phyloP scores from a whole-genome alignment of 2,113 vertebrate species.

The Ornithorhynchus anatinus region DNA sequence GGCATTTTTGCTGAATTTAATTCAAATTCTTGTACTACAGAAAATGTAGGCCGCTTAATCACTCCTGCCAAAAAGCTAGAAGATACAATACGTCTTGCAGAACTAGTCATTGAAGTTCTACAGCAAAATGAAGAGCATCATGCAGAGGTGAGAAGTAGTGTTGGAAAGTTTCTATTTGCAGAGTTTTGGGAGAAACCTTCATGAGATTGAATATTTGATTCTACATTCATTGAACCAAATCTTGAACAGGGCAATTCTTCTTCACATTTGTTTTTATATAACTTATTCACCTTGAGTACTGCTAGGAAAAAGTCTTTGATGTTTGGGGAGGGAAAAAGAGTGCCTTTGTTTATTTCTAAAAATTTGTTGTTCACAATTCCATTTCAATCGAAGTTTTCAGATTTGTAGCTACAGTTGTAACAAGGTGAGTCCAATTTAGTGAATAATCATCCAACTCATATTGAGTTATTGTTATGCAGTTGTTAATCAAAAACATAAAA shows the following conservation, averaged over 20 bases:
- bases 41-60: constrained; percentile 97
- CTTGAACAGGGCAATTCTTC: neutral
- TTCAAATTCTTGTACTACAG: constrained; percentile 88
- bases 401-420: constrained; percentile 22
- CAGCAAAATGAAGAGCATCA: constrained; percentile 99
- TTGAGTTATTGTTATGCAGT: neutral
- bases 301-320: neutral
- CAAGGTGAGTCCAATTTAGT: constrained; percentile 5
- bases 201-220: neutral
- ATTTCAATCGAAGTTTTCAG: constrained; percentile 30
- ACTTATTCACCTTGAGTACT: neutral
- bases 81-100: constrained; percentile 95
- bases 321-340: constrained; percentile 2
- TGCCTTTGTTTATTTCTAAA: neutral
- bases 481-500: neutral
- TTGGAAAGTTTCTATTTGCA: neutral
- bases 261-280: constrained; percentile 10
- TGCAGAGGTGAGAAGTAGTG: constrained; percentile 86
- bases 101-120: constrained; percentile 97
- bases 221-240: no score
- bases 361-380: neutral
- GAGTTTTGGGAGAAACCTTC: neutral
- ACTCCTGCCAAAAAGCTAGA: constrained; percentile 99
- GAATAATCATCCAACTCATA: neutral
- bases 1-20: constrained; percentile 71